Evolutionary conservation across 2,113 vertebrate species (phyloP), one percentile per base, ranked within the genome.

Genomic region (Romanogobio albipinnatus): DNA sequence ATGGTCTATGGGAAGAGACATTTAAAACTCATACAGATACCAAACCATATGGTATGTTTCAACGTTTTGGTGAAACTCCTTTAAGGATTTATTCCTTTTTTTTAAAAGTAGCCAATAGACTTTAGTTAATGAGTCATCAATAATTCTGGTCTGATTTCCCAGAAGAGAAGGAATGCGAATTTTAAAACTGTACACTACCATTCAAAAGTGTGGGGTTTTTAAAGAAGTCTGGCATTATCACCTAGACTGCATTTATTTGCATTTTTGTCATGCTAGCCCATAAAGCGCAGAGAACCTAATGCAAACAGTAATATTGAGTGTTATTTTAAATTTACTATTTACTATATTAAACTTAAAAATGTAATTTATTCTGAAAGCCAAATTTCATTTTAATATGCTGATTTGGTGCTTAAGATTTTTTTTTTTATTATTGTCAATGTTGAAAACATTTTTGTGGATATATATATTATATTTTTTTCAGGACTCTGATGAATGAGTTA

Each of bases 21-120:
- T 98, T 97, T 93, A 98, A 97, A 91, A 95, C 96, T 0, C 96
- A 97, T 89, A 88, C 95, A 0, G 97, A 98, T 89, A 93, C 89
- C 91, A 98, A 98, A 91, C 96, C 96, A 2, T 95, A 95, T 13
- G 97, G 97, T 98, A 56, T 73, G 64, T 24, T 51, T 51, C 22
- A 24, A 29, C 2, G 0, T 76, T 53, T 53, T 53, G 51, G 58
- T 24, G 19, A 59, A 68, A 10, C 9, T 10, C 39, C 33, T 68
- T 1, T 1, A 70, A 39, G 66, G 33, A 3, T 70, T 39, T 22
- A 22, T 70, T 49, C 11, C n/a, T 49, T 24, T 61, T 24, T 61
- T n/a, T 24, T 61, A 11, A 62, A 45, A 15, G 5, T 9, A 36
- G 29, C 29, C 59, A 14, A 5, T 26, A 26, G 11, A 13, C 59